A percentile compares a stretch with the other conserved stretches of the same genome.
Conservation (phyloP, 2,797 vertebrate genomes). For the Clarias fuscus region DNA sequence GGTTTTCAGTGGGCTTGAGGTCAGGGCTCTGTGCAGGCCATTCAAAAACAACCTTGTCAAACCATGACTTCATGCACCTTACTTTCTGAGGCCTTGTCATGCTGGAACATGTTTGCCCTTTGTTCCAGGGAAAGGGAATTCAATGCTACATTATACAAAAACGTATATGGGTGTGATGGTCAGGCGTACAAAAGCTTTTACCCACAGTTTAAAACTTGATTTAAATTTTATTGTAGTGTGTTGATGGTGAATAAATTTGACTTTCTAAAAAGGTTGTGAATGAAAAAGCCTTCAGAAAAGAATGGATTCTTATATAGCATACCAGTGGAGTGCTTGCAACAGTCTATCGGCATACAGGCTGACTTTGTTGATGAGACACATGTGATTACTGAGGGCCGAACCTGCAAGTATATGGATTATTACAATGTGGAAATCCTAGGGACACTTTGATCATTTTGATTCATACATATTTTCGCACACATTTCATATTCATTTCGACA, state of each 20-base stretch:
- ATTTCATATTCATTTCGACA: too few species aligned
- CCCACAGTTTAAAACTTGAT: neutral
- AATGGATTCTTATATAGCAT: conserved; percentile 24
- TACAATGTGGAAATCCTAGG: neutral
- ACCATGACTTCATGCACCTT: neutral
- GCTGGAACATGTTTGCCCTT: neutral
- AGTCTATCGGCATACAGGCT: conserved; percentile 59
- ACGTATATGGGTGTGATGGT: neutral
- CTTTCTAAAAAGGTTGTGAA: neutral
- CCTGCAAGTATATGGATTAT: conserved; percentile 57
- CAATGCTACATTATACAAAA: neutral
- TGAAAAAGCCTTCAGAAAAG: neutral
- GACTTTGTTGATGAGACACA: conserved; percentile 72
- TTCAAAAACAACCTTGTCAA: neutral
- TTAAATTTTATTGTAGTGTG: neutral
- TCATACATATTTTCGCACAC: too few species aligned
- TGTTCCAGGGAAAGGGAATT: neutral
- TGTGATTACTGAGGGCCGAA: conserved; percentile 81
- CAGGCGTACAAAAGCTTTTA: neutral
- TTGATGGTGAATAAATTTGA: neutral
- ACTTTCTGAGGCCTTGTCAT: neutral
- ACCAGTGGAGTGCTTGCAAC: conserved; percentile 68
- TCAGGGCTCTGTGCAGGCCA: neutral
- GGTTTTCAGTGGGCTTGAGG: neutral
- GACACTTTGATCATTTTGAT: too few species aligned